These are phyloP conservation scores for Athalia rosae DNA, from an alignment of 2,888 invertebrate species.

Conservation along the genomic window DNA sequence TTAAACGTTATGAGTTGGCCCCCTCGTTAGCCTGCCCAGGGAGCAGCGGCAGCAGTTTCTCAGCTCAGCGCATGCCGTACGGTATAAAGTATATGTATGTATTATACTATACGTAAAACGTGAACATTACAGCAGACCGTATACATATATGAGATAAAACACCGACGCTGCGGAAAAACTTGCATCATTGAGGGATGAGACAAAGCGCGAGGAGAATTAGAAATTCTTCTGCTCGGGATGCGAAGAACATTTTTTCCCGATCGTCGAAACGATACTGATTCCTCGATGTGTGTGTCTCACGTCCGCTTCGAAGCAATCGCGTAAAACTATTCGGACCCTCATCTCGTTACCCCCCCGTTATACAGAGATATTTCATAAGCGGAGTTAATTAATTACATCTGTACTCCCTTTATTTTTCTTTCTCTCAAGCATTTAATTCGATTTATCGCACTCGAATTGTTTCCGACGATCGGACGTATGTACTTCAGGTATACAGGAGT, in stretches of 20 bases:
- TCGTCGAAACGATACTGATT: too few species aligned
- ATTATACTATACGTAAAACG: too few species aligned
- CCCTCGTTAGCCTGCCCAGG: slow-evolving; percentile 68
- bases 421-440: slow-evolving; percentile 63
- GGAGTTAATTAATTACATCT: slow-evolving; percentile 71
- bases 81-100: too few species aligned
- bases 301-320: slow-evolving; percentile 18
- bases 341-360: slow-evolving; percentile 58
- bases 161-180: too few species aligned
- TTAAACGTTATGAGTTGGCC: slow-evolving; percentile 73
- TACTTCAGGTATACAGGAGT: too few species aligned
- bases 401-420: slow-evolving; percentile 5
- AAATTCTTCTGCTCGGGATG: too few species aligned
- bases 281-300: background rate
- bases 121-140: background rate
- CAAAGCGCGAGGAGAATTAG: too few species aligned
- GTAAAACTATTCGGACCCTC: slow-evolving; percentile 62
- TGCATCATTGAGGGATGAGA: too few species aligned
- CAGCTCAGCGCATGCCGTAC: too few species aligned
- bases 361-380: slow-evolving; percentile 59
- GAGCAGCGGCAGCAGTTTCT: background rate
- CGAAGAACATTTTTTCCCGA: too few species aligned
- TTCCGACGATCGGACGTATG: slow-evolving; percentile 54
- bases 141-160: background rate
- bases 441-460: slow-evolving; percentile 70